Evolutionary conservation across 2,113 vertebrate genomes (phyloP).

Genomic region (Carassius auratus): DNA sequence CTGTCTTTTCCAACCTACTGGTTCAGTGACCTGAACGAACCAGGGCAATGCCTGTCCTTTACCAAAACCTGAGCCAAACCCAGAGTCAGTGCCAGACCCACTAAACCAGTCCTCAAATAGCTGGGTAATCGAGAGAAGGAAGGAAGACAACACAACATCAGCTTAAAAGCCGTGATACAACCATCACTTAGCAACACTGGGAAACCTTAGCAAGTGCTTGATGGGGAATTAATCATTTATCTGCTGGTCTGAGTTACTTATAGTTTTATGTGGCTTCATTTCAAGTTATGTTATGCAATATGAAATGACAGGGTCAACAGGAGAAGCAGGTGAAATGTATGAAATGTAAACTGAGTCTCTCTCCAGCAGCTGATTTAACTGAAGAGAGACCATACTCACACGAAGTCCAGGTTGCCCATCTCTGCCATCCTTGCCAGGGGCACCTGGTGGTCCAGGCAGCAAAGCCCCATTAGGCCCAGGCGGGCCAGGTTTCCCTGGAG

Average conservation of each 20-base stretch:
- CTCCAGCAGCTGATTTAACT: background rate
- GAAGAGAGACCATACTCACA: constrained; percentile 71
- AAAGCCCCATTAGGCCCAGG: constrained; percentile 55
- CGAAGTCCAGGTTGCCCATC: constrained; percentile 77
- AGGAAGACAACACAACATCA: constrained; percentile 19
- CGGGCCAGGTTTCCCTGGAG: constrained; percentile 81
- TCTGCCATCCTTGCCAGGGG: constrained; percentile 72
- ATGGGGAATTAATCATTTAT: background rate
- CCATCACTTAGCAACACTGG: background rate
- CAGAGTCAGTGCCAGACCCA: constrained; percentile 66
- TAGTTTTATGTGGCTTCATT: background rate
- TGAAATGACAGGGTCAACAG: background rate
- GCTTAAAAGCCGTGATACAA: background rate
- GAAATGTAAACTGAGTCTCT: background rate
- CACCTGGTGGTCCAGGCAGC: constrained; percentile 62
- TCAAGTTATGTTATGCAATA: background rate
- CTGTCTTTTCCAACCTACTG: constrained; percentile 65
- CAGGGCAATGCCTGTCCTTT: constrained; percentile 66
- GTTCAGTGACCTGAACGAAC: constrained; percentile 58
- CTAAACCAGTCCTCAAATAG: constrained; percentile 74
- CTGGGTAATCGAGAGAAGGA: constrained; percentile 50
- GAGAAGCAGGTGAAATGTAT: background rate
- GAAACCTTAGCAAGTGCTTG: background rate
- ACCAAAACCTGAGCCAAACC: constrained; percentile 67
- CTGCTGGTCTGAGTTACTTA: background rate